phyloP scores from a whole-genome alignment of 1,140 invertebrate species.

The Pseudomyrmex dendroicus region DNA sequence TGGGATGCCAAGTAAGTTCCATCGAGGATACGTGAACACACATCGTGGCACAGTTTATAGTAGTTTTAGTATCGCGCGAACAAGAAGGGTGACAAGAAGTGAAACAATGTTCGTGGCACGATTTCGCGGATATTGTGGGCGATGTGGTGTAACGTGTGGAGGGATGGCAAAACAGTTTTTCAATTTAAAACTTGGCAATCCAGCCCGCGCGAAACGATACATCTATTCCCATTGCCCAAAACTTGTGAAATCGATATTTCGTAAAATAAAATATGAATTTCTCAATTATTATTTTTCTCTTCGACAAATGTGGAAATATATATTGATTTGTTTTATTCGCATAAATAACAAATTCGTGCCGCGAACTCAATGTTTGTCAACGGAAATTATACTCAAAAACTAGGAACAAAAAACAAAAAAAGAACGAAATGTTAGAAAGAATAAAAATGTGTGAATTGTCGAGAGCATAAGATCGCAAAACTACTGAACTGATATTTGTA shows the following conservation, averaged over 20 bases:
- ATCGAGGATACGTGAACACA: constrained; percentile 12
- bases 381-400: constrained; percentile 10
- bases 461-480: constrained; percentile 32
- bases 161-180: constrained; percentile 11
- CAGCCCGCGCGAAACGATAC: no score
- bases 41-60: constrained; percentile 19
- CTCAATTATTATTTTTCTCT: no score
- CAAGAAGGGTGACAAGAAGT: constrained; percentile 37
- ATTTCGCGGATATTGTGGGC: constrained; percentile 14
- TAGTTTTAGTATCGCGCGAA: constrained; percentile 38
- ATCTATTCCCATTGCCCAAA: background rate
- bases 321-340: background rate
- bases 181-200: constrained; percentile 5
- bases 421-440: background rate
- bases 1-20: constrained; percentile 13
- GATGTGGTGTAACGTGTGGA: no score
- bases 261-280: no score
- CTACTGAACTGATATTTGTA: constrained; percentile 69
- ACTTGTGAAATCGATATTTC: no score
- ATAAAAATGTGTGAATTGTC: background rate
- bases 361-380: constrained; percentile 16
- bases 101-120: constrained; percentile 32
- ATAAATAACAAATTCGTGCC: constrained; percentile 22
- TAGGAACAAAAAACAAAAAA: background rate
- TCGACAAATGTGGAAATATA: background rate